Conservation (phyloP, 2,888 invertebrate species). For the Caenorhabditis zanzibari region DNA sequence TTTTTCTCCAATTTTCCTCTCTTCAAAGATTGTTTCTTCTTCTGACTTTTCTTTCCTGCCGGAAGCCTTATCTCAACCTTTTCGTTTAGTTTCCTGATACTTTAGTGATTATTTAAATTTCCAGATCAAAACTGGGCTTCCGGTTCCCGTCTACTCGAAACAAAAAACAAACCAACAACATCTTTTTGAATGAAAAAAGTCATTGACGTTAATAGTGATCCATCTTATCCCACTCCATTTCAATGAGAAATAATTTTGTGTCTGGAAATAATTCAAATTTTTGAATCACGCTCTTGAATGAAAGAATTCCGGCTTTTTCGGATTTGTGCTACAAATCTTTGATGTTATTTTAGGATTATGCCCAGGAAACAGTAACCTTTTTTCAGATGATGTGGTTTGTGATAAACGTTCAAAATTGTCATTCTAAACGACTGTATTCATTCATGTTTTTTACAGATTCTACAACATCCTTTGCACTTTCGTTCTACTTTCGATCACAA, state of each 20-base stretch:
- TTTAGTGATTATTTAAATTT: slow-evolving; percentile 48
- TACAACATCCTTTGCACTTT: background rate
- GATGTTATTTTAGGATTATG: background rate
- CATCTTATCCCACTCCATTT: slow-evolving; percentile 36
- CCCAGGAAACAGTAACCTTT: too few species aligned
- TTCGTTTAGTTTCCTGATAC: slow-evolving; percentile 46
- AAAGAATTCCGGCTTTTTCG: background rate
- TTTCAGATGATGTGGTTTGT: background rate
- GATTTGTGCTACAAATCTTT: background rate
- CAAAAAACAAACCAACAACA: slow-evolving; percentile 29
- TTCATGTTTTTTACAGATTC: background rate
- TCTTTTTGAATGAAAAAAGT: slow-evolving; percentile 7
- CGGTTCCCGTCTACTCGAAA: slow-evolving; percentile 24
- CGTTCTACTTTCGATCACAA: too few species aligned
- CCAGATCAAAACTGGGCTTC: slow-evolving; percentile 29
- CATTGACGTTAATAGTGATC: slow-evolving; percentile 28
- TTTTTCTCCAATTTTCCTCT: background rate
- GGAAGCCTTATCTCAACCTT: slow-evolving; percentile 57
- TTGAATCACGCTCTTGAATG: slow-evolving; percentile 29
- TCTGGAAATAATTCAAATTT: slow-evolving; percentile 27
- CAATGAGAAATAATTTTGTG: slow-evolving; percentile 16
- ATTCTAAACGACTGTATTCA: too few species aligned
- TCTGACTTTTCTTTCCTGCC: slow-evolving; percentile 6
- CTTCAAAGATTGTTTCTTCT: slow-evolving; percentile 45
- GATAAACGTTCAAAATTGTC: too few species aligned